These are phyloP conservation scores for Pipa parva DNA, from an alignment of 2,113 vertebrate species.

Conservation along the genomic window DNA sequence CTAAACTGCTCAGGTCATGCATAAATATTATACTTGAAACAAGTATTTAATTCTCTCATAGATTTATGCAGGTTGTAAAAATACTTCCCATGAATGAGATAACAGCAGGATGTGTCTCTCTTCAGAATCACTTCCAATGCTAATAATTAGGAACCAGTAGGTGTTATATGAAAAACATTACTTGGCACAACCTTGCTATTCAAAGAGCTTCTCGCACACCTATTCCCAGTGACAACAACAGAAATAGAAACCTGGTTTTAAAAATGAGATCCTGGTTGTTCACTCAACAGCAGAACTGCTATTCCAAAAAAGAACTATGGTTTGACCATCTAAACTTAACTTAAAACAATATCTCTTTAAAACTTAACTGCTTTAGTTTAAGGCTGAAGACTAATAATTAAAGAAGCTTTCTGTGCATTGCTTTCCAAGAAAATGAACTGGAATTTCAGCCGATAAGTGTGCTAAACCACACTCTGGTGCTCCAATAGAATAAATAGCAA, in stretches of 20 bases:
- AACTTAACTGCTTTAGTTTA: no score
- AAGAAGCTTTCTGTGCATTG: no score
- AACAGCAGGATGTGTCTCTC: constrained; percentile 37
- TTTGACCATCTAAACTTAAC: constrained; percentile 36
- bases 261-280: constrained; percentile 34
- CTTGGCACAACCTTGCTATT: constrained; percentile 36
- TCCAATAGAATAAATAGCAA: no score
- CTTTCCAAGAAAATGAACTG: no score
- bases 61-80: constrained; percentile 25
- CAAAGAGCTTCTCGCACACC: constrained; percentile 40
- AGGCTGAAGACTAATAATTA: no score
- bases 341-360: no score
- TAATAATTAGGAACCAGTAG: constrained; percentile 43
- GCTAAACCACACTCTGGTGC: no score
- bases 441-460: no score
- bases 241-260: constrained; percentile 37
- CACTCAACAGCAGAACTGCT: constrained; percentile 19
- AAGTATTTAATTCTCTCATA: constrained; percentile 21
- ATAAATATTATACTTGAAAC: constrained; percentile 9
- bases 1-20: neutral
- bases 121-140: constrained; percentile 40
- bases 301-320: no score
- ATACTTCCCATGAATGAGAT: constrained; percentile 33
- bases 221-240: constrained; percentile 31
- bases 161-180: constrained; percentile 43